These are phyloP conservation scores for Ammospiza maritima DNA, from an alignment of 2,797 vertebrate species.

Conservation along the genomic window DNA sequence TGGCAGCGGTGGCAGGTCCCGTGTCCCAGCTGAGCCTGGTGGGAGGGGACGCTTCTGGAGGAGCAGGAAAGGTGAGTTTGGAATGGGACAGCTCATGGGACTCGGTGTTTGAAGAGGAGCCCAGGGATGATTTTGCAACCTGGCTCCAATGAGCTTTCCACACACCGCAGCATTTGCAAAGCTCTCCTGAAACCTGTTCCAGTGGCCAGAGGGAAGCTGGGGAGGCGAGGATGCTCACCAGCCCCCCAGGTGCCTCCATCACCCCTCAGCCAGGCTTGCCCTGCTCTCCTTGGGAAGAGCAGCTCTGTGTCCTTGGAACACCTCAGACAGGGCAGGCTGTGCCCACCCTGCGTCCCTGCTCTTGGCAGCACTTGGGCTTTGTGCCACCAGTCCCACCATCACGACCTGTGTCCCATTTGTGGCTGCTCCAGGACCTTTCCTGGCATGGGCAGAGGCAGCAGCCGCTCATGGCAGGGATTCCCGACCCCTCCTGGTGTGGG, in stretches of 20 bases:
- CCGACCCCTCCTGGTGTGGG: background rate
- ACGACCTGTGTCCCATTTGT: fast-evolving
- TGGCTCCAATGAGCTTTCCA: background rate
- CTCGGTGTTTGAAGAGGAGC: background rate
- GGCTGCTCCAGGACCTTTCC: background rate
- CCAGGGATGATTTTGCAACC: constrained; percentile 36
- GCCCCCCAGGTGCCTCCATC: background rate
- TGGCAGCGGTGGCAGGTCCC: background rate
- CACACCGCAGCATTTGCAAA: background rate
- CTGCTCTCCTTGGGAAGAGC: background rate
- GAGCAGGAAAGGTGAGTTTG: constrained; percentile 56
- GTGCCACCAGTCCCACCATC: fast-evolving
- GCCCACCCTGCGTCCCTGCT: background rate
- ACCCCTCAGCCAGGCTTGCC: background rate
- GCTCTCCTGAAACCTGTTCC: background rate
- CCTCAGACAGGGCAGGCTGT: fast-evolving
- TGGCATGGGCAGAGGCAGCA: background rate
- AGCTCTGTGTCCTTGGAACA: background rate
- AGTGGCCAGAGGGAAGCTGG: background rate
- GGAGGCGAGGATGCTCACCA: background rate
- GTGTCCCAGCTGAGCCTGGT: background rate
- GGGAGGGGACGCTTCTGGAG: background rate
- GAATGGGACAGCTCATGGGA: background rate
- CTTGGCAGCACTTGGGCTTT: fast-evolving
- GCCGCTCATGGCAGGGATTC: fast-evolving